Evolutionary conservation across 2,888 invertebrate genomes (phyloP).

Genomic region (Cylindroiulus punctatus): DNA sequence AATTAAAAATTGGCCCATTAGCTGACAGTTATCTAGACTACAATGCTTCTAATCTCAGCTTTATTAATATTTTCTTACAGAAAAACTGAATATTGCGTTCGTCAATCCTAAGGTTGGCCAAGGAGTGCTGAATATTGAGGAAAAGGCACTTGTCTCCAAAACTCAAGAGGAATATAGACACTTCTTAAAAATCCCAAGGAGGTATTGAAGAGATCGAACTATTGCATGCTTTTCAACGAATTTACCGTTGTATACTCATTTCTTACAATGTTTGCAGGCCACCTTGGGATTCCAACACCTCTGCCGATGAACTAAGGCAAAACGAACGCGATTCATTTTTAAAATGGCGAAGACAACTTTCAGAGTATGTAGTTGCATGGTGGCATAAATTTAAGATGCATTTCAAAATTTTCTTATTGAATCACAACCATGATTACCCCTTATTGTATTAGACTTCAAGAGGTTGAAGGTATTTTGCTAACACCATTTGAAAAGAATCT

Average conservation of each 20-base stretch:
- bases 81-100: slow-evolving; percentile 85
- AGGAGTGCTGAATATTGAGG: slow-evolving; percentile 73
- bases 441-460: slow-evolving; percentile 70
- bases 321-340: slow-evolving; percentile 86
- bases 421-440: background rate
- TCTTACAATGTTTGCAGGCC: slow-evolving; percentile 70
- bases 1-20: too few relatives aligned
- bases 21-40: too few relatives aligned
- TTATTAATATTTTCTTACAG: slow-evolving; percentile 69
- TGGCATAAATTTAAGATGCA: background rate
- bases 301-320: slow-evolving; percentile 80
- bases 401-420: background rate
- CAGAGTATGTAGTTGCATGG: slow-evolving; percentile 66
- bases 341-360: slow-evolving; percentile 87
- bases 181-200: slow-evolving; percentile 82
- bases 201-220: slow-evolving; percentile 67
- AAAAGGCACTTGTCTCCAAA: slow-evolving; percentile 63
- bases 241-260: background rate
- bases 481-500: slow-evolving; percentile 98
- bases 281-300: slow-evolving; percentile 78
- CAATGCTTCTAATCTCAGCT: background rate
- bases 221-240: background rate
- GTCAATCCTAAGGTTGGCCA: slow-evolving; percentile 73
- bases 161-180: slow-evolving; percentile 70
- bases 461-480: slow-evolving; percentile 80